A percentile compares a stretch with the other conserved stretches of the same genome.
phyloP scores from a whole-genome alignment of 2,113 vertebrate species.

The Anas platyrhynchos region DNA sequence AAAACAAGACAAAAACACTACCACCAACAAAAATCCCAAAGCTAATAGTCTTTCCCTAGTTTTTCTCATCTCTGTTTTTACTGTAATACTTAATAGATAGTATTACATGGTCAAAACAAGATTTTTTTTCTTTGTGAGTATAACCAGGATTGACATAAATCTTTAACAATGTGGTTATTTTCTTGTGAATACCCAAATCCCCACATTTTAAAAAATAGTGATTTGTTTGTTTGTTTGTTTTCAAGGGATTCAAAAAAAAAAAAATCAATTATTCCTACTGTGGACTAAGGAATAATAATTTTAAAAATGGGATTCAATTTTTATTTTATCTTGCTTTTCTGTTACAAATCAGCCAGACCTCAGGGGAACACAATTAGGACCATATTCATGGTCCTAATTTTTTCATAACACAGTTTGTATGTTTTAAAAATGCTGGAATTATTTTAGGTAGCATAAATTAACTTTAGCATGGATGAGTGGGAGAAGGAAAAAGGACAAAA shows the following conservation, averaged over 20 bases:
- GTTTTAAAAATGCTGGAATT: background rate
- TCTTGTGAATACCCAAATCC: background rate
- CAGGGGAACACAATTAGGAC: background rate
- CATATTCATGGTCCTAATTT: background rate
- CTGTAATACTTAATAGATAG: background rate
- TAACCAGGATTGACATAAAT: background rate
- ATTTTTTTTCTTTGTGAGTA: background rate
- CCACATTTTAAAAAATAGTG: background rate
- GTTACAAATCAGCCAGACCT: background rate
- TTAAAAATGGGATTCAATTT: background rate
- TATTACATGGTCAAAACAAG: background rate
- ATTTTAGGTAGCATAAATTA: background rate
- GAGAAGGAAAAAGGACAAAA: background rate
- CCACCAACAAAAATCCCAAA: background rate
- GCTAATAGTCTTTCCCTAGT: background rate
- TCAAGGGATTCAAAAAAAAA: background rate
- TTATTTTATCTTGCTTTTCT: background rate
- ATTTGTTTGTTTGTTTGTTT: background rate
- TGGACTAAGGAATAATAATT: background rate
- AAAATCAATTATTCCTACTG: background rate
- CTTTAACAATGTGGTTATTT: background rate
- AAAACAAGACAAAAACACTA: no score
- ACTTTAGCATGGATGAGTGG: background rate
- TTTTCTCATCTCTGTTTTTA: background rate
- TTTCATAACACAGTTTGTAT: background rate